phyloP scores from a whole-genome alignment of 2,113 vertebrate species.

The Seriola dumerili region DNA sequence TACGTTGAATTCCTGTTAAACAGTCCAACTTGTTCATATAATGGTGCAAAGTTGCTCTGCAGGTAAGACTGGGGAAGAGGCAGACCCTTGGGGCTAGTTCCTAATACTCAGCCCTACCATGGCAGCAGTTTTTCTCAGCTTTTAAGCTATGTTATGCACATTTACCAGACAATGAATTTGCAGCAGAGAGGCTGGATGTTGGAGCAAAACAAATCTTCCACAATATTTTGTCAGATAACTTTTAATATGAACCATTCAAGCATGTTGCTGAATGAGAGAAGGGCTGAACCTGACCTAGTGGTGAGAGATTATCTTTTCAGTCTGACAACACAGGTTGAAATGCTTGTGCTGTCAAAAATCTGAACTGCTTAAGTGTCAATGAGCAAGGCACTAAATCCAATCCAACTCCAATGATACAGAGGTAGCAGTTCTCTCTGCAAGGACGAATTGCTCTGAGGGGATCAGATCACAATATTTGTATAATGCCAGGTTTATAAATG shows the following conservation, averaged over 20 bases:
- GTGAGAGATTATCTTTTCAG: not conserved
- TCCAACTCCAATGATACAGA: not conserved
- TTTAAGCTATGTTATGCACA: not conserved
- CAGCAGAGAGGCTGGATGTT: not conserved
- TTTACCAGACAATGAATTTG: not conserved
- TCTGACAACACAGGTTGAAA: slow-evolving; percentile 10
- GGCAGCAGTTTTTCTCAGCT: not conserved
- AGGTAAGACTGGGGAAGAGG: slow-evolving; percentile 48
- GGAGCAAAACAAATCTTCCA: not conserved
- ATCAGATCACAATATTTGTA: not conserved
- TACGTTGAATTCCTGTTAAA: not conserved
- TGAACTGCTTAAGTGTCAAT: slow-evolving; percentile 9
- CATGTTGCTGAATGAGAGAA: not conserved
- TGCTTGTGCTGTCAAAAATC: slow-evolving; percentile 12
- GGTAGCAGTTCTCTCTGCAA: not conserved
- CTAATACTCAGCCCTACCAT: not conserved
- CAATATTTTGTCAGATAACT: not conserved
- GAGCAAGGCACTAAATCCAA: not conserved
- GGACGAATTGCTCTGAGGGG: not conserved
- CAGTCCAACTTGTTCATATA: not conserved
- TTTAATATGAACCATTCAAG: not conserved
- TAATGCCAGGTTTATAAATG: not conserved
- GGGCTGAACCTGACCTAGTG: not conserved
- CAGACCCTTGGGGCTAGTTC: slow-evolving; percentile 35
- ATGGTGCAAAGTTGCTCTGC: slow-evolving; percentile 40